Conservation (phyloP, 2,113 vertebrate species). For the Poicephalus gulielmi region DNA sequence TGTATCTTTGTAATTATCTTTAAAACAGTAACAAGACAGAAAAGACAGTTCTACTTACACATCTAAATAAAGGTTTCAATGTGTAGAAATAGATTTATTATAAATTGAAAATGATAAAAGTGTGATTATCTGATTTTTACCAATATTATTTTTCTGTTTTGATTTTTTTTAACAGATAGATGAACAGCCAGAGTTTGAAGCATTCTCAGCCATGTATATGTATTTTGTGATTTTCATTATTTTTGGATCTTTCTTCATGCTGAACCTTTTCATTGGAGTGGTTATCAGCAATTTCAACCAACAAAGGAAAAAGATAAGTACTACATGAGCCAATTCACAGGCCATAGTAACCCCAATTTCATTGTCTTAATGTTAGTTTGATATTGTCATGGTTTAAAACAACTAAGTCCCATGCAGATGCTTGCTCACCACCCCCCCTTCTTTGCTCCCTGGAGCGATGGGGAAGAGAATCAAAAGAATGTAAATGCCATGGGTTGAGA, state of each 20-base stretch:
- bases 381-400: not conserved
- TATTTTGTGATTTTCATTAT: conserved; percentile 97
- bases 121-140: not conserved
- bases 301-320: conserved; percentile 99
- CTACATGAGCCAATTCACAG: not conserved
- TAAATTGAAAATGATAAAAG: not conserved
- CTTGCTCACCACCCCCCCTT: not conserved
- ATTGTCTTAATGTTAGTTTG: not conserved
- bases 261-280: conserved; percentile 97
- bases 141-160: not conserved
- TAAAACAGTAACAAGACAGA: not conserved
- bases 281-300: conserved; percentile 99
- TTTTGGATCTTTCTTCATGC: conserved; percentile 97
- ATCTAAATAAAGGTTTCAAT: not conserved
- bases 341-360: not conserved
- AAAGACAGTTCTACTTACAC: not conserved
- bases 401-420: not conserved
- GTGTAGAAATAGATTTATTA: not conserved
- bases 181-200: conserved; percentile 83
- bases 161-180: conserved; percentile 66
- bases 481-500: not conserved
- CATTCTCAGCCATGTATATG: conserved; percentile 80
- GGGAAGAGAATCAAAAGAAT: not conserved
- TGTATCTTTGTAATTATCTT: not conserved
- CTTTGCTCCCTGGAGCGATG: not conserved